Conservation (phyloP, 2,113 vertebrate genomes). For the Solea solea region DNA sequence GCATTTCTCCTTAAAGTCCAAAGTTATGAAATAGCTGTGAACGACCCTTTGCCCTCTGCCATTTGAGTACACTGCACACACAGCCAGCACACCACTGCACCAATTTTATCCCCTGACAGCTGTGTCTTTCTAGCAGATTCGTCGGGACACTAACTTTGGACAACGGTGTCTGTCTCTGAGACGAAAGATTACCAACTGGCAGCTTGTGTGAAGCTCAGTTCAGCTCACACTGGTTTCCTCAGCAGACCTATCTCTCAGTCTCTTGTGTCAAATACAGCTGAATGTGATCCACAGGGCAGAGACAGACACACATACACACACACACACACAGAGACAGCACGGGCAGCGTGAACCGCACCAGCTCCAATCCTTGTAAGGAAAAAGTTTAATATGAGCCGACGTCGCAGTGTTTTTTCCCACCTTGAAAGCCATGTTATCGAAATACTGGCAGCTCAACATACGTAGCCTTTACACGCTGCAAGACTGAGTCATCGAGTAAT, state of each 20-base stretch:
- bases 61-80: conserved; percentile 61
- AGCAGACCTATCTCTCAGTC: conserved; percentile 19
- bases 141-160: conserved; percentile 82
- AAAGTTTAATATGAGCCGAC: conserved; percentile 76
- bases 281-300: conserved; percentile 22
- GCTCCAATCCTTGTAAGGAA: conserved; percentile 79
- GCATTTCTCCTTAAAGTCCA: conserved; percentile 4
- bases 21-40: conserved; percentile 60
- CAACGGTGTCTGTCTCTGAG: conserved; percentile 74
- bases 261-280: conserved; percentile 9
- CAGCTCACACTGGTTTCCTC: conserved; percentile 37
- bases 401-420: conserved; percentile 57
- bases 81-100: conserved; percentile 71
- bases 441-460: conserved; percentile 71
- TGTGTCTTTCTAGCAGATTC: conserved; percentile 83
- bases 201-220: conserved; percentile 34
- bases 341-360: conserved; percentile 26
- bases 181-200: conserved; percentile 69
- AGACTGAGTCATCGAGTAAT: conserved; percentile 86
- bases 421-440: conserved; percentile 74
- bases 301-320: no score
- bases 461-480: conserved; percentile 78
- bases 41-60: conserved; percentile 80
- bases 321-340: no score
- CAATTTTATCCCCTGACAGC: conserved; percentile 84